Evolutionary conservation across 2,797 vertebrate genomes (phyloP).

Genomic region (Lepidocolaptes lacrymiger): DNA sequence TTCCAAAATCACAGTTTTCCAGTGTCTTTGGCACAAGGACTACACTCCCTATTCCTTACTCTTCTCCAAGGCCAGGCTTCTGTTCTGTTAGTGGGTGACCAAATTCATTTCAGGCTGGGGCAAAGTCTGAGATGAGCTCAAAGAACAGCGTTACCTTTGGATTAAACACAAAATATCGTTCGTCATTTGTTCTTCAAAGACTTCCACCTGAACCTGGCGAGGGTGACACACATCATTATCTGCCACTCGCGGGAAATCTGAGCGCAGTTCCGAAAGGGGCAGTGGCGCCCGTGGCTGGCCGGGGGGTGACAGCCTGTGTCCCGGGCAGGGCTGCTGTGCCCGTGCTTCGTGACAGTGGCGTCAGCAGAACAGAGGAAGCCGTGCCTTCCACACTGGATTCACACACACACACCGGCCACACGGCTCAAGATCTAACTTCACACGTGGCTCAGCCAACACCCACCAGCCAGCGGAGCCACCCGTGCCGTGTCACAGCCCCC

Average conservation of each 20-base stretch:
- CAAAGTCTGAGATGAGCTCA: not conserved
- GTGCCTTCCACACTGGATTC: no score
- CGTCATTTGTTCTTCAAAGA: not conserved
- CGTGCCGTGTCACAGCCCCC: no score
- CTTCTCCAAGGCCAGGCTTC: not conserved
- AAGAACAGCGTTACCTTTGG: not conserved
- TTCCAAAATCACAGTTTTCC: not conserved
- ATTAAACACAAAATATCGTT: not conserved
- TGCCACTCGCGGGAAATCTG: not conserved
- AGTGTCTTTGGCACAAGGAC: not conserved
- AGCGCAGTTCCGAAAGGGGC: not conserved
- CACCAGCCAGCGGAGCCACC: no score
- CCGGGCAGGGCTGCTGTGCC: no score
- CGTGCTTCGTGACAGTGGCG: no score
- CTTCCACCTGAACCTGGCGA: not conserved
- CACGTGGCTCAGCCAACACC: no score
- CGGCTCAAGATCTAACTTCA: no score
- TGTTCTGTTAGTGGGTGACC: not conserved
- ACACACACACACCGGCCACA: no score
- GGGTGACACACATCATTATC: rapidly evolving
- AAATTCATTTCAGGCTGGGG: not conserved
- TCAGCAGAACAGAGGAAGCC: no score
- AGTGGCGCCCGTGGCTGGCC: rapidly evolving
- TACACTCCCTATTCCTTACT: rapidly evolving
- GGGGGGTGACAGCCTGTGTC: not conserved